Evolutionary conservation across 1,140 invertebrate genomes (phyloP).

Genomic region (Delia radicum): DNA sequence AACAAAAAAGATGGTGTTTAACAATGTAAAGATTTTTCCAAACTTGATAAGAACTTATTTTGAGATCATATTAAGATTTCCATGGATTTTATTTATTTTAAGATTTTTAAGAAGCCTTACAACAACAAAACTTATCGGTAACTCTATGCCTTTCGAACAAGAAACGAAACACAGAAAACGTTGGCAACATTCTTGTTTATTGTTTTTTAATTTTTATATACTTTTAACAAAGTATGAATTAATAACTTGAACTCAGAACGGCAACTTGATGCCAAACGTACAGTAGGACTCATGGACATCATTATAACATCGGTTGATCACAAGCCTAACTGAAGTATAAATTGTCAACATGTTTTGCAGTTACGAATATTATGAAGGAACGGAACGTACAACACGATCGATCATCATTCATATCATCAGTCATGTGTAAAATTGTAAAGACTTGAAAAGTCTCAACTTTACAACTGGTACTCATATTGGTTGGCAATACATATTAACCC

Average conservation of each 20-base stretch:
- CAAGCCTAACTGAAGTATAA: background rate
- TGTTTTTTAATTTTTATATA: background rate
- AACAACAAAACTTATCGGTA: background rate
- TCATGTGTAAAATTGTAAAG: conserved; percentile 18
- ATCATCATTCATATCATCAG: conserved; percentile 15
- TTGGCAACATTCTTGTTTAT: background rate
- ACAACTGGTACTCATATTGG: conserved; percentile 11
- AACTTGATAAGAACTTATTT: background rate
- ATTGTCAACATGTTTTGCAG: background rate
- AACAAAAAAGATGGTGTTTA: background rate
- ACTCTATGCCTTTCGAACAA: background rate
- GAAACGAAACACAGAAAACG: background rate
- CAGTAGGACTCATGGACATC: conserved; percentile 17
- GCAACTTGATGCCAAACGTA: conserved; percentile 20
- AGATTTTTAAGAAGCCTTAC: background rate
- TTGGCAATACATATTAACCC: background rate
- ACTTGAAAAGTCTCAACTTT: conserved; percentile 18
- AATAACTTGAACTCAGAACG: too few species aligned
- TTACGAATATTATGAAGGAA: background rate
- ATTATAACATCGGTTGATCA: conserved; percentile 11
- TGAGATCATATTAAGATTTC: background rate
- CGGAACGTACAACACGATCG: conserved; percentile 5
- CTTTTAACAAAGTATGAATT: background rate
- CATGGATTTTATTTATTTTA: background rate
- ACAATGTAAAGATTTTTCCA: background rate